These are phyloP conservation scores for Bubo blakistoni DNA, from an alignment of 2,113 vertebrate genomes.

Conservation along the genomic window DNA sequence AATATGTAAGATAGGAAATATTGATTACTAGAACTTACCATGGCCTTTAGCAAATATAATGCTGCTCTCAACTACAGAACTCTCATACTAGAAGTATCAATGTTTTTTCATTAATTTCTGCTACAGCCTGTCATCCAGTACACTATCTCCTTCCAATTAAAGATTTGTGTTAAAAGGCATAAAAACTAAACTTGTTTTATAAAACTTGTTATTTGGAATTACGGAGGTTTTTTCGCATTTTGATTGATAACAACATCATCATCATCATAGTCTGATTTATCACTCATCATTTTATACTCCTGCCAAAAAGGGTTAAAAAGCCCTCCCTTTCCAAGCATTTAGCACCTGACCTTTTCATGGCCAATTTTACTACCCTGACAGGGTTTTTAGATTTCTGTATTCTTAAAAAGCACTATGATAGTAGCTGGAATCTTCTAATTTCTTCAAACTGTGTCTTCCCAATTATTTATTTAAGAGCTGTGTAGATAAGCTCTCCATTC, in stretches of 20 bases:
- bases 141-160: not conserved
- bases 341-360: not conserved
- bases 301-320: slow-evolving; percentile 17
- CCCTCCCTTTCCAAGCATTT: not conserved
- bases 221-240: not conserved
- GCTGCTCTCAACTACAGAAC: not conserved
- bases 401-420: not conserved
- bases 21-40: not conserved
- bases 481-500: not conserved
- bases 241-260: not conserved
- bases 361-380: not conserved
- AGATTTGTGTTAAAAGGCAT: not conserved
- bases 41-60: not conserved
- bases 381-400: not conserved
- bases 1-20: not conserved
- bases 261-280: not conserved
- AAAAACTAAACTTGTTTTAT: not conserved
- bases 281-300: not conserved
- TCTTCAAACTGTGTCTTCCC: not conserved
- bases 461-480: slow-evolving; percentile 8
- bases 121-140: not conserved
- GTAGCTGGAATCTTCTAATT: not conserved
- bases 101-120: not conserved
- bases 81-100: not conserved
- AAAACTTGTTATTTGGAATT: not conserved